These are phyloP conservation scores for Notothenia coriiceps DNA, from an alignment of 2,113 vertebrate species.

Conservation along the genomic window DNA sequence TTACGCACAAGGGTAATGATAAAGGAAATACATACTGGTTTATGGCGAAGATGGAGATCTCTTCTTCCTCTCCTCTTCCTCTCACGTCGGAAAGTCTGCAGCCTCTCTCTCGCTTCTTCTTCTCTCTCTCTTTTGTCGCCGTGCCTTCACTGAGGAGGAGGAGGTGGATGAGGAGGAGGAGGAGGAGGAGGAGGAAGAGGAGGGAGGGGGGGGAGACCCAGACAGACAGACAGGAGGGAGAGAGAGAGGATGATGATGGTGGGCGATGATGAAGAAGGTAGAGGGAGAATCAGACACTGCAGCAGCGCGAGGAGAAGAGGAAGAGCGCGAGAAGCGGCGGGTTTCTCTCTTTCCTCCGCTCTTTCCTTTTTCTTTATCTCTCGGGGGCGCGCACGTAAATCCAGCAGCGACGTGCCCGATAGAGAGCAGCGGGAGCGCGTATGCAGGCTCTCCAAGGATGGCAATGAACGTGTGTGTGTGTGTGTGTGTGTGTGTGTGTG, in stretches of 20 bases:
- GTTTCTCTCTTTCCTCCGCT: constrained; percentile 35
- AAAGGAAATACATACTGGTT: constrained; percentile 56
- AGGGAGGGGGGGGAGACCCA: constrained; percentile 9
- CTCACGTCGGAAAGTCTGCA: constrained; percentile 68
- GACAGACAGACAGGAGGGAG: constrained; percentile 46
- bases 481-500: constrained; percentile 26
- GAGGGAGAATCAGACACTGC: constrained; percentile 72
- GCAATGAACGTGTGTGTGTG: constrained; percentile 40
- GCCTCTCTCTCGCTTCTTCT: constrained; percentile 50
- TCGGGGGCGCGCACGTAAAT: constrained; percentile 53
- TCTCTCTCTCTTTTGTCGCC: constrained; percentile 70
- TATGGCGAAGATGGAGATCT: constrained; percentile 66
- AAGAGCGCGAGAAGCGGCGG: constrained; percentile 14
- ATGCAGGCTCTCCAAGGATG: constrained; percentile 46
- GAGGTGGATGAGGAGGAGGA: constrained; percentile 11
- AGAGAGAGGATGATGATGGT: constrained; percentile 44
- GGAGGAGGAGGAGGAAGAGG: background rate
- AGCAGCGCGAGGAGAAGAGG: constrained; percentile 41
- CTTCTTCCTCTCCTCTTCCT: constrained; percentile 64
- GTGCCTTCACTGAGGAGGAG: constrained; percentile 65
- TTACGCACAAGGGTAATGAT: background rate
- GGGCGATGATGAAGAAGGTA: constrained; percentile 66
- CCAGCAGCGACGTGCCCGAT: constrained; percentile 13
- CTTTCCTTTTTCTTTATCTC: constrained; percentile 25
- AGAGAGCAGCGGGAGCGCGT: constrained; percentile 37